These are phyloP conservation scores for Mustela nigripes DNA, from an alignment of 2,113 vertebrate genomes.

Conservation along the genomic window DNA sequence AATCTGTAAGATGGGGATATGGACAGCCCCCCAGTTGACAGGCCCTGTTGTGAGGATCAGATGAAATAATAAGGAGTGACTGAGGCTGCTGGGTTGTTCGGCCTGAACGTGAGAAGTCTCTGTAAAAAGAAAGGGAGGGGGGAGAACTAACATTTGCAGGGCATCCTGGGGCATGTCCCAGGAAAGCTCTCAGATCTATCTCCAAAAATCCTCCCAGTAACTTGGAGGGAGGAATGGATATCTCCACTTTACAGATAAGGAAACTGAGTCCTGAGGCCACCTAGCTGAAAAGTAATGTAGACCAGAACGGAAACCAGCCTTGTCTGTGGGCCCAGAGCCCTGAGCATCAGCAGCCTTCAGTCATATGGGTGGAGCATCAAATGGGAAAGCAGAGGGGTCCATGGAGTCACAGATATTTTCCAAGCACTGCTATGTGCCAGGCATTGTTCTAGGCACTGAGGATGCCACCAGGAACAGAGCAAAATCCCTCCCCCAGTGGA, in stretches of 20 bases:
- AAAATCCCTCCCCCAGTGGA: background rate
- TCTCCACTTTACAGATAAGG: background rate
- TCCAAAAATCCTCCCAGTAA: background rate
- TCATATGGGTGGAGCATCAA: background rate
- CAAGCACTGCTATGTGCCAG: background rate
- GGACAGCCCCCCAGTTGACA: background rate
- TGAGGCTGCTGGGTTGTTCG: background rate
- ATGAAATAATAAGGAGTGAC: background rate
- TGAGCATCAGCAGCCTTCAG: background rate
- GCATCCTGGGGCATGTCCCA: background rate
- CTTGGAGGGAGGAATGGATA: background rate
- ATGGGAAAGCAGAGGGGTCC: background rate
- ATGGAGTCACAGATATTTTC: background rate
- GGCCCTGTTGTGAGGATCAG: background rate
- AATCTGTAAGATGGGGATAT: background rate
- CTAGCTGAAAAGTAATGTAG: background rate
- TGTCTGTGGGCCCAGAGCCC: background rate
- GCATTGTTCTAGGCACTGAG: background rate
- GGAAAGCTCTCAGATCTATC: background rate
- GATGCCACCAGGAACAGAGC: background rate
- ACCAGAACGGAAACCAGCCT: background rate
- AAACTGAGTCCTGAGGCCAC: constrained; percentile 11
- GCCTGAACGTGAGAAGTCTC: background rate
- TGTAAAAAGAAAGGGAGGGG: background rate
- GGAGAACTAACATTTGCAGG: background rate